A percentile compares a stretch with the other conserved stretches of the same genome.
Evolutionary conservation across 2,113 vertebrate genomes (phyloP).

Genomic region (Isichthys henryi): DNA sequence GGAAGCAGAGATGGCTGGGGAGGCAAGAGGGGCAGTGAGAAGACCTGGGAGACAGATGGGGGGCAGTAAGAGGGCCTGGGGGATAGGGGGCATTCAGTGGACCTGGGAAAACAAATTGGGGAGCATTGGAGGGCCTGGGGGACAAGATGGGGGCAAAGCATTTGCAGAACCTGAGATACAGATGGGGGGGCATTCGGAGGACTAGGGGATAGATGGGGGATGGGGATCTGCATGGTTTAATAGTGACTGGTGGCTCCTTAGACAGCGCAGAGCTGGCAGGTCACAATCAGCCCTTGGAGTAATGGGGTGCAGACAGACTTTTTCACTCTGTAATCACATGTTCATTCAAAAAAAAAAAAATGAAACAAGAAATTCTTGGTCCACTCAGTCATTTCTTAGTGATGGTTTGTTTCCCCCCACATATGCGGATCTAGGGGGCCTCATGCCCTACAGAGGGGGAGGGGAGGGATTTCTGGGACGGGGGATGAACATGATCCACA

Average conservation of each 20-base stretch:
- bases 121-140: no score
- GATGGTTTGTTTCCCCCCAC: conserved; percentile 35
- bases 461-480: background rate
- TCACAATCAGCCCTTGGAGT: conserved; percentile 40
- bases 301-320: conserved; percentile 49
- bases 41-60: background rate
- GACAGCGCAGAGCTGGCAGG: conserved; percentile 48
- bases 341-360: conserved; percentile 50
- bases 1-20: background rate
- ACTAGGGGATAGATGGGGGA: conserved; percentile 18
- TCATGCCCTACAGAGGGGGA: conserved; percentile 20
- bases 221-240: conserved; percentile 32
- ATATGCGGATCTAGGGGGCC: conserved; percentile 34
- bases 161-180: background rate
- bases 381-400: conserved; percentile 43
- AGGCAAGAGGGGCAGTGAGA: background rate
- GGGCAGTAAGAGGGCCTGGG: no score
- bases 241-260: conserved; percentile 41
- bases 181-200: conserved; percentile 2
- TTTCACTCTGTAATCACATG: conserved; percentile 44
- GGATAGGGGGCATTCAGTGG: background rate
- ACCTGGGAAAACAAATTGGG: no score
- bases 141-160: no score
- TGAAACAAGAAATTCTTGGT: conserved; percentile 50
- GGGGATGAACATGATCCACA: conserved; percentile 13